These are phyloP conservation scores for Pilophorus perplexus DNA, from an alignment of 2,888 invertebrate species.

Conservation along the genomic window DNA sequence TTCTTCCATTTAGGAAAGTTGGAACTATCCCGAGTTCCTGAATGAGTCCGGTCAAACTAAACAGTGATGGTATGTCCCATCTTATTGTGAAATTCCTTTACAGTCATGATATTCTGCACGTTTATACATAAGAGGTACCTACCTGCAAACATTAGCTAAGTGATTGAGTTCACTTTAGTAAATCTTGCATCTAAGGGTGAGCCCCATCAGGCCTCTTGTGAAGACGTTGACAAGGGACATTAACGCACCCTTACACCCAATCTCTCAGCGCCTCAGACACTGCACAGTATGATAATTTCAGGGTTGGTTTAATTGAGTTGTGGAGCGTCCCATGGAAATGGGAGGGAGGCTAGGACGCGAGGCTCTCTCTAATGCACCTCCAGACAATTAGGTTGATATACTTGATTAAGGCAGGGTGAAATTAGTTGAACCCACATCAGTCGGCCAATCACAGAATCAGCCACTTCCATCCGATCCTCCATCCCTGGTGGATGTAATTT, in stretches of 20 bases:
- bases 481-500: neutral
- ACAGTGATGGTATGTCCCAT: no score
- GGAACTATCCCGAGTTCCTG: no score
- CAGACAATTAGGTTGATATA: conserved; percentile 30
- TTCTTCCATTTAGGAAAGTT: neutral
- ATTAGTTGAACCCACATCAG: conserved; percentile 32
- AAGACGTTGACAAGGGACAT: conserved; percentile 23
- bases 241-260: conserved; percentile 17
- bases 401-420: conserved; percentile 28
- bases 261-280: conserved; percentile 11
- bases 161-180: no score
- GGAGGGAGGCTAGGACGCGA: neutral
- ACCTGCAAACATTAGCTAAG: no score
- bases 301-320: conserved; percentile 30
- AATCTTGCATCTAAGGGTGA: no score
- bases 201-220: no score
- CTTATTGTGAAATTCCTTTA: no score
- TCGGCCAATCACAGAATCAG: conserved; percentile 30
- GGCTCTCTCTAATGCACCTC: conserved; percentile 16
- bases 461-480: neutral
- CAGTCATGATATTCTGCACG: no score
- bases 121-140: no score
- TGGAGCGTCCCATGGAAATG: conserved; percentile 14
- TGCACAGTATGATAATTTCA: conserved; percentile 30
- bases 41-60: no score